These are phyloP conservation scores for Zoanthus sansibaricus DNA, from an alignment of 92 coral and sea anemone genomes.

Conservation along the genomic window DNA sequence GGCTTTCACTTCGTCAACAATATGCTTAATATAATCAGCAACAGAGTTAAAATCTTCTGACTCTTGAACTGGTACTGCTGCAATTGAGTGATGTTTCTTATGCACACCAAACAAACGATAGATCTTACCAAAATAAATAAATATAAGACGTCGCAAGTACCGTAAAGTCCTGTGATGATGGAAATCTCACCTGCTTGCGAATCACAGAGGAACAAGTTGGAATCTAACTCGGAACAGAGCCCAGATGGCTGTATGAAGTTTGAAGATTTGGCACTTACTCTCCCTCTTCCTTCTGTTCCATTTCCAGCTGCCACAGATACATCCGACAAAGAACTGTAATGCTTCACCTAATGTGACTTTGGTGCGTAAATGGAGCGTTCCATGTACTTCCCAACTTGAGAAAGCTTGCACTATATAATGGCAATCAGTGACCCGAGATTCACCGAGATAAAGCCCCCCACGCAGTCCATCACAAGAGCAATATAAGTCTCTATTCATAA, in stretches of 20 bases:
- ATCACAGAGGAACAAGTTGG: slow-evolving; percentile 55
- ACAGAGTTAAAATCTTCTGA: not conserved
- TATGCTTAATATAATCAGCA: not conserved
- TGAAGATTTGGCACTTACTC: not conserved
- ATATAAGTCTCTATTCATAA: no score
- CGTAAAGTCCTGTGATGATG: slow-evolving; percentile 33
- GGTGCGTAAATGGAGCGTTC: not conserved
- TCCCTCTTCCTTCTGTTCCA: not conserved
- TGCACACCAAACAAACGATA: not conserved
- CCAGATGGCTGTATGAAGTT: not conserved
- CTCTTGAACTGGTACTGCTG: not conserved
- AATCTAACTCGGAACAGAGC: slow-evolving; percentile 59
- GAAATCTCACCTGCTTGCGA: slow-evolving; percentile 54
- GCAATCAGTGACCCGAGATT: no score
- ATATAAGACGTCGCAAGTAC: not conserved
- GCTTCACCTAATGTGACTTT: not conserved
- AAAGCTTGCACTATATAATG: no score
- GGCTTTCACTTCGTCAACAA: slow-evolving; percentile 25
- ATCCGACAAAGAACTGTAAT: not conserved
- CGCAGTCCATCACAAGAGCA: no score
- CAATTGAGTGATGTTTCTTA: not conserved
- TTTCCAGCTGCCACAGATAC: not conserved
- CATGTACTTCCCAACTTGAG: not conserved
- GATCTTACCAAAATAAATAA: not conserved
- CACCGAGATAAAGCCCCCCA: no score